These are phyloP conservation scores for Agrilus biguttatus DNA, from an alignment of 2,888 invertebrate species.

Conservation along the genomic window DNA sequence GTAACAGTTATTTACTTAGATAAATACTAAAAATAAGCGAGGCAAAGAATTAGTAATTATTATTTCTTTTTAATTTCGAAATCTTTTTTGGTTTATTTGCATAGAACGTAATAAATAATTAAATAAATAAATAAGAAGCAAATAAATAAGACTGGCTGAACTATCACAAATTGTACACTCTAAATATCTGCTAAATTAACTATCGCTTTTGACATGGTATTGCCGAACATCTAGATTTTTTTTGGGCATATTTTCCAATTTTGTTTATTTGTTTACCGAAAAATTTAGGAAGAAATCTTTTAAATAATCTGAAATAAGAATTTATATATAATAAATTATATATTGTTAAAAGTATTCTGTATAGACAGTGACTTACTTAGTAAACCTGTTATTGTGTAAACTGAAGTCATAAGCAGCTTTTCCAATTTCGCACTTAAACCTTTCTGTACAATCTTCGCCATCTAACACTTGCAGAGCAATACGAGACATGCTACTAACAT, in stretches of 20 bases:
- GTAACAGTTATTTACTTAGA: too few relatives aligned
- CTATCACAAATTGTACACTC: too few relatives aligned
- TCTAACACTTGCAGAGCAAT: slow-evolving; percentile 32
- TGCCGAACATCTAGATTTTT: slow-evolving; percentile 25
- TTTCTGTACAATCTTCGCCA: slow-evolving; percentile 32
- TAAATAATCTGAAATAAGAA: slow-evolving; percentile 21
- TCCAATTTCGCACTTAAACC: slow-evolving; percentile 33
- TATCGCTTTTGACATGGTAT: slow-evolving; percentile 24
- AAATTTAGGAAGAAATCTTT: slow-evolving; percentile 22
- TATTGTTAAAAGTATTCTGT: background rate
- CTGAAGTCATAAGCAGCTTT: slow-evolving; percentile 27
- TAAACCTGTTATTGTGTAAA: slow-evolving; percentile 26
- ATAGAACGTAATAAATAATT: too few relatives aligned
- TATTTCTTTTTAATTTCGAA: too few relatives aligned
- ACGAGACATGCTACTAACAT: slow-evolving; percentile 26
- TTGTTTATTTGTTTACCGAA: slow-evolving; percentile 24
- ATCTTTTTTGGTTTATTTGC: too few relatives aligned
- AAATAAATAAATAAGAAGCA: slow-evolving; percentile 16
- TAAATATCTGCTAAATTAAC: too few relatives aligned
- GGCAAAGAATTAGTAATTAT: too few relatives aligned
- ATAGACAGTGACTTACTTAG: slow-evolving; percentile 21
- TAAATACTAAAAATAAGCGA: too few relatives aligned
- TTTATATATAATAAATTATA: slow-evolving; percentile 2
- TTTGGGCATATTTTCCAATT: slow-evolving; percentile 23
- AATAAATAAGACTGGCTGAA: too few relatives aligned